Percentiles rank a stretch among this genome's conserved stretches.
phyloP scores from a whole-genome alignment of 2,888 invertebrate genomes.

The Villa cingulata region DNA sequence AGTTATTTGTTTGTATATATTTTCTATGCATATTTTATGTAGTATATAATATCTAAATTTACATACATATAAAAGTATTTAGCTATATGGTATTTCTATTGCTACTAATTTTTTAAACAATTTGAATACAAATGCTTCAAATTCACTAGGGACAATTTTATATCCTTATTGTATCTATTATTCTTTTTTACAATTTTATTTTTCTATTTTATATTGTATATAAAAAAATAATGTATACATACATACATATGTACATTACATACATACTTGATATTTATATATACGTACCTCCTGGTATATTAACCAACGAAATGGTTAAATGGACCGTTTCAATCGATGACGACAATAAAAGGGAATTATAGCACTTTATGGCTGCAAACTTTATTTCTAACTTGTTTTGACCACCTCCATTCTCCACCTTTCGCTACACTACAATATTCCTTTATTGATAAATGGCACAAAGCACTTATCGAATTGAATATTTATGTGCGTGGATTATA shows the following conservation, averaged over 20 bases:
- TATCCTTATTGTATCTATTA: not conserved
- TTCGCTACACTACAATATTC: not conserved
- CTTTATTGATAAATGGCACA: conserved; percentile 16
- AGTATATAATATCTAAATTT: too few relatives aligned
- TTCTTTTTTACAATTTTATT: too few relatives aligned
- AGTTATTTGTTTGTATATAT: too few relatives aligned
- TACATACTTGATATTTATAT: too few relatives aligned
- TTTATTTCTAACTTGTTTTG: not conserved
- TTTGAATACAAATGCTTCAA: not conserved
- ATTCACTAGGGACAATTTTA: not conserved
- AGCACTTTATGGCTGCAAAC: conserved; percentile 11
- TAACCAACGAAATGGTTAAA: conserved; percentile 8
- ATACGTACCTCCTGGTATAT: not conserved
- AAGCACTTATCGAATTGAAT: conserved; percentile 18
- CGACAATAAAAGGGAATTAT: conserved; percentile 13
- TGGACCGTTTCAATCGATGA: conserved; percentile 13
- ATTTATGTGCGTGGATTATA: conserved; percentile 9
- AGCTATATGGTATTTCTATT: too few relatives aligned
- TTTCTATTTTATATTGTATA: not conserved
- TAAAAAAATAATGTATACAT: not conserved
- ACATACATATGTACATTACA: not conserved
- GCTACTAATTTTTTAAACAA: not conserved
- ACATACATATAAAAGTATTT: too few relatives aligned
- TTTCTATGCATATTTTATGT: too few relatives aligned
- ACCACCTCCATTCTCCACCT: not conserved